Conservation (phyloP, 2,113 vertebrate species). For the Oplegnathus fasciatus region DNA sequence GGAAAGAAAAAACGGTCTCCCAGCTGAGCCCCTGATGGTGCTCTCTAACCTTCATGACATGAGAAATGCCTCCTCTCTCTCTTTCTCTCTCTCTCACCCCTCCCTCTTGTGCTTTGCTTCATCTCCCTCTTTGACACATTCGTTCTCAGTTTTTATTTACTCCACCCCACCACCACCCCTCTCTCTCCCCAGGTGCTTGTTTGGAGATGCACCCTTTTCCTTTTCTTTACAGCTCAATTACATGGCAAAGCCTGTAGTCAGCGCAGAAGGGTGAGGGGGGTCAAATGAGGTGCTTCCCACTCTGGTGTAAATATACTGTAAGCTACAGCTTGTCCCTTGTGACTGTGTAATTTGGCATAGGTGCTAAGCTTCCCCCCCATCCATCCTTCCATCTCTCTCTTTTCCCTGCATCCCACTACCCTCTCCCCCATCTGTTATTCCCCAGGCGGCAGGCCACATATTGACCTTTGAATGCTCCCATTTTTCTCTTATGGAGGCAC, state of each 20-base stretch:
- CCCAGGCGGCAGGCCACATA: conserved; percentile 43
- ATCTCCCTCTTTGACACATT: conserved; percentile 31
- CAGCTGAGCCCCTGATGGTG: conserved; percentile 54
- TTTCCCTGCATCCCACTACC: not conserved
- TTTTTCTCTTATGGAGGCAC: conserved; percentile 30
- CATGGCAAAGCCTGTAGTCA: conserved; percentile 12
- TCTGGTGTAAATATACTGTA: conserved; percentile 29
- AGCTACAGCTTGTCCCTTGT: not conserved
- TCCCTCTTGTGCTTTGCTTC: conserved; percentile 5
- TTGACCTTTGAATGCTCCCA: conserved; percentile 56
- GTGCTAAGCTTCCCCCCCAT: conserved; percentile 12
- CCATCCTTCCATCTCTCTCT: conserved; percentile 30
- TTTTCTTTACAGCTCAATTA: conserved; percentile 45
- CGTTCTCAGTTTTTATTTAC: conserved; percentile 10
- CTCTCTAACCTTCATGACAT: conserved; percentile 8
- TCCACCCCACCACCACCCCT: not conserved
- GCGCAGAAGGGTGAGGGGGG: conserved; percentile 6
- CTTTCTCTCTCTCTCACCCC: not conserved
- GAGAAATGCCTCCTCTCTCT: conserved; percentile 14
- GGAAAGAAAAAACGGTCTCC: conserved; percentile 7
- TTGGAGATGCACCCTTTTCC: conserved; percentile 22
- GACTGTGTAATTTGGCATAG: conserved; percentile 31
- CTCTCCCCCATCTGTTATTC: conserved; percentile 33
- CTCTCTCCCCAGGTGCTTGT: conserved; percentile 22
- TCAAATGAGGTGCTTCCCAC: conserved; percentile 34